Percentiles rank a stretch among this genome's conserved stretches.
These are phyloP conservation scores for Plestiodon gilberti DNA, from an alignment of 2,113 vertebrate species.

Conservation along the genomic window DNA sequence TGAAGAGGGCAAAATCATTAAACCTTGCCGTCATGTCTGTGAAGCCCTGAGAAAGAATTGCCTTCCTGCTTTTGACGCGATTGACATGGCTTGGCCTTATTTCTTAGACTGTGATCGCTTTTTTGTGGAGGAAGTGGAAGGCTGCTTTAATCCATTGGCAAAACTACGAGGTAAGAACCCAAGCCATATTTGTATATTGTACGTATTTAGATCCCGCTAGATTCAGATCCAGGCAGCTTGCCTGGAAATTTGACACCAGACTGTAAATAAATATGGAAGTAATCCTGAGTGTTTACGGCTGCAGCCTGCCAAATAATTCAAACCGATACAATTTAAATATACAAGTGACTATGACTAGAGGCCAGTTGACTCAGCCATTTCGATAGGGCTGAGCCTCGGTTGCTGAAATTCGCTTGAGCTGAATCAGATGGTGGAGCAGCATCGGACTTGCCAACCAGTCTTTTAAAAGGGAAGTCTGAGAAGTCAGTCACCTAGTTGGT, in stretches of 20 bases:
- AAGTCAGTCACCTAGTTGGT: not conserved
- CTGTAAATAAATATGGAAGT: not conserved
- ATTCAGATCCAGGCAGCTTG: not conserved
- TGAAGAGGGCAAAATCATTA: conserved; percentile 71
- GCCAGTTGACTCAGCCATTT: not conserved
- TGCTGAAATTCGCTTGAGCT: not conserved
- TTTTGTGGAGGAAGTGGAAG: conserved; percentile 85
- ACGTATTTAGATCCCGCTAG: not conserved
- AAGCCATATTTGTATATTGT: not conserved
- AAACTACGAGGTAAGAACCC: conserved; percentile 81
- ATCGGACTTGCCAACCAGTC: not conserved
- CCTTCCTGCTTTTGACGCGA: conserved; percentile 87
- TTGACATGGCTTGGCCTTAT: conserved; percentile 98
- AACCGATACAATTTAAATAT: not conserved
- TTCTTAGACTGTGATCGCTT: conserved; percentile 93
- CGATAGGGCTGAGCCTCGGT: not conserved
- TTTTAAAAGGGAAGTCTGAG: not conserved
- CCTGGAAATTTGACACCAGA: not conserved
- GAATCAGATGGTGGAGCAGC: not conserved
- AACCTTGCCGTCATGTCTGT: conserved; percentile 89
- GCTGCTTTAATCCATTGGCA: conserved; percentile 89
- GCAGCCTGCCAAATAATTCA: not conserved
- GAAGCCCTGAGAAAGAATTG: conserved; percentile 85
- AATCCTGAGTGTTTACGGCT: not conserved
- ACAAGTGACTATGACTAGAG: too few species aligned